Evolutionary conservation across 2,113 vertebrate genomes (phyloP), one percentile per base, ranked within the genome.

Genomic region (Fregetta grallaria): DNA sequence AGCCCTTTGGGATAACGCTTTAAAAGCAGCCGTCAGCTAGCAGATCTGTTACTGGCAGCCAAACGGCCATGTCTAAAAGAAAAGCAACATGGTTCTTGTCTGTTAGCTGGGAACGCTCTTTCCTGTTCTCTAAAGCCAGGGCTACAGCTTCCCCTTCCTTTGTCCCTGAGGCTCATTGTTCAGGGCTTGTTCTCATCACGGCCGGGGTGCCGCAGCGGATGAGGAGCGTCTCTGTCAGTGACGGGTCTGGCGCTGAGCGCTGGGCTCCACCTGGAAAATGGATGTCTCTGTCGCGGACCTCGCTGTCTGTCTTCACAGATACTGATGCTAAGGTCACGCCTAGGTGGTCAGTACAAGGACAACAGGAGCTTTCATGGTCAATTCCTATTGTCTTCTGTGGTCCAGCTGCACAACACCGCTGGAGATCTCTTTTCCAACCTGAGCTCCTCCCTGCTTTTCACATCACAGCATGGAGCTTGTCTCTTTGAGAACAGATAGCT

Each of bases 181-280:
- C n/a, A 26, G 26, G 68, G 21, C 23, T 68, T 17, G 40, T 88
- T 34, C 68, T 62, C 7, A 1, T 14, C 0, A 0, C 11, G 29
- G 62, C 66, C 85, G 52, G 36, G 63, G 55, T 58, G 34, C 38
- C 34, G 8, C 62, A 32, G 62, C 0, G 0, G 49, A 21, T 58
- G 68, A 25, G n/a, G 88, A 56, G 9, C 10, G 1, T 3, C 22
- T 42, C 78, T 6, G 18, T 15, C 65, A 74, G 44, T 4, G 42
- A 26, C 50, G 29, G 52, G 40, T 59, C 65, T 91, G 94, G 67
- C 88, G 27, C 70, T 1, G 23, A 53, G 52, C 3, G 0, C 27
- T 6, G 47, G 50, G 72, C 61, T 93, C 65, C 72, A 36, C 72
- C 83, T 87, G 90, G 44, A 34, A 20, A 63, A 23, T 0, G 7